Evolutionary conservation across 2,113 vertebrate species (phyloP).

Genomic region (Neodontobutis hainanensis): DNA sequence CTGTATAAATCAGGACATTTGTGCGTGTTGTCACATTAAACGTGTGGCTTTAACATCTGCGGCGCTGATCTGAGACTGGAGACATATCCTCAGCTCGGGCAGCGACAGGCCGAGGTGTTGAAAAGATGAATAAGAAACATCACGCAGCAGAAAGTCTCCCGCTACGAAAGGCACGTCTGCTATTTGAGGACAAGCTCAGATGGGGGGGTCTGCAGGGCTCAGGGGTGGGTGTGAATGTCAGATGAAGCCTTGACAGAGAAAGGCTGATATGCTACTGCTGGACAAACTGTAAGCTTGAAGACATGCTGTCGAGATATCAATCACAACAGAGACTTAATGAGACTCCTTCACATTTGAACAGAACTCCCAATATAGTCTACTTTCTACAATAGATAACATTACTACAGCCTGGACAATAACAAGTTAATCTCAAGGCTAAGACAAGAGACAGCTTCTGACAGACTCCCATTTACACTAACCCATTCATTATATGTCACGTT

Average conservation of each 20-base stretch:
- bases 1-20: conserved; percentile 1
- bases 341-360: neutral
- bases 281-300: conserved; percentile 15
- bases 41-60: neutral
- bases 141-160: neutral
- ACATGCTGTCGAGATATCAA: conserved; percentile 16
- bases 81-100: neutral
- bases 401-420: too few species aligned
- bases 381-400: too few species aligned
- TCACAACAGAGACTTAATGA: neutral
- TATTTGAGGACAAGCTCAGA: conserved; percentile 21
- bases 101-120: conserved; percentile 19
- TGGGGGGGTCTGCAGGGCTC: conserved; percentile 11
- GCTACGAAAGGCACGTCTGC: conserved; percentile 18
- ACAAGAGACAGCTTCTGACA: too few species aligned
- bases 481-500: too few species aligned
- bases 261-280: neutral
- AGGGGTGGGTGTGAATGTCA: conserved; percentile 1
- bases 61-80: neutral
- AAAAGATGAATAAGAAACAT: conserved; percentile 39
- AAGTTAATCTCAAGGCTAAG: too few species aligned
- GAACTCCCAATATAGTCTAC: neutral
- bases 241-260: conserved; percentile 14
- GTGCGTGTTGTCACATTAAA: conserved; percentile 17
- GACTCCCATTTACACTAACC: too few species aligned